Evolutionary conservation across 2,888 invertebrate genomes (phyloP).

Genomic region (Drosophila atripex): DNA sequence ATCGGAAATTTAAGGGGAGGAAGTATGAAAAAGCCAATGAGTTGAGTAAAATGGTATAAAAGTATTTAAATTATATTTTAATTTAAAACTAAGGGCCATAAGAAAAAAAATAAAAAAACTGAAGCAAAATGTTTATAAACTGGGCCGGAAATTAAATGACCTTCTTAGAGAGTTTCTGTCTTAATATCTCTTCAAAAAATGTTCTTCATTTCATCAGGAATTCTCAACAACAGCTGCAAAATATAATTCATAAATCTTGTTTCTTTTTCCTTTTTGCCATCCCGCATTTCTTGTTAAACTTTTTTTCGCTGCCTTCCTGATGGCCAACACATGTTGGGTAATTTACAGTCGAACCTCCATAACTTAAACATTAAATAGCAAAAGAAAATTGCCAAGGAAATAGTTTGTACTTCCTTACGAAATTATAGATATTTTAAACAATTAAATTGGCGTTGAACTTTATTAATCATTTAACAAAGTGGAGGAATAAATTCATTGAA

Average conservation of each 20-base stretch:
- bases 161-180: not conserved
- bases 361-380: not conserved
- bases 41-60: not conserved
- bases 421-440: not conserved
- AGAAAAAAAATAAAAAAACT: too few relatives aligned
- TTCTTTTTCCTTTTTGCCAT: slow-evolving; percentile 19
- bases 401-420: not conserved
- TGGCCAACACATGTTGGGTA: slow-evolving; percentile 56
- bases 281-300: not conserved
- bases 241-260: slow-evolving; percentile 35
- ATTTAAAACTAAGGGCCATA: too few relatives aligned
- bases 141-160: not conserved
- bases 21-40: not conserved
- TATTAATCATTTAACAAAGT: not conserved
- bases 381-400: not conserved
- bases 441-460: not conserved
- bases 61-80: not conserved
- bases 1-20: not conserved
- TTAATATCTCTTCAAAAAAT: not conserved
- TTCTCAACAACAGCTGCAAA: slow-evolving; percentile 52
- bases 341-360: slow-evolving; percentile 9
- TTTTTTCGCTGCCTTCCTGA: slow-evolving; percentile 36
- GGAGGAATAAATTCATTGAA: not conserved
- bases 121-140: not conserved
- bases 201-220: not conserved